Evolutionary conservation across 2,888 invertebrate species (phyloP).

Genomic region (Dastarcus helophoroides): DNA sequence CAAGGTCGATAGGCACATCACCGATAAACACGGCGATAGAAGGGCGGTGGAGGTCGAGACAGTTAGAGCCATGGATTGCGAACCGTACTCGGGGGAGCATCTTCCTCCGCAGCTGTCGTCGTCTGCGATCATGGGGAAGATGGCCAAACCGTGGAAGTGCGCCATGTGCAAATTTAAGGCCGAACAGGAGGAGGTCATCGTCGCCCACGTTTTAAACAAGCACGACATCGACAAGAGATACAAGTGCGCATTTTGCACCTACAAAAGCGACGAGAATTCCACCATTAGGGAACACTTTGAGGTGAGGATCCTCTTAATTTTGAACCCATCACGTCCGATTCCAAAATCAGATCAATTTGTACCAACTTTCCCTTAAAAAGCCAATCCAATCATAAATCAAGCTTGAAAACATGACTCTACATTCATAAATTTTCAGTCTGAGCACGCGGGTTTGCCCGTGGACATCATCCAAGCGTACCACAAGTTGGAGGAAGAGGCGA

Average conservation of each 20-base stretch:
- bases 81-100: constrained; percentile 19
- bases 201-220: constrained; percentile 43
- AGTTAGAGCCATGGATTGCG: constrained; percentile 35
- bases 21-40: constrained; percentile 49
- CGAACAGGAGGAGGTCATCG: constrained; percentile 47
- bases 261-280: constrained; percentile 42
- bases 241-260: constrained; percentile 58
- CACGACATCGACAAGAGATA: constrained; percentile 59
- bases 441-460: no score
- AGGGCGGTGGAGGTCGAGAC: constrained; percentile 38
- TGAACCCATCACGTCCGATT: no score
- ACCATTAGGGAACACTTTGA: constrained; percentile 50
- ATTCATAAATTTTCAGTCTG: no score
- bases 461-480: constrained; percentile 45
- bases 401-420: no score
- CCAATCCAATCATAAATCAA: no score
- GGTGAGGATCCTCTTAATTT: constrained; percentile 13
- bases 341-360: no score
- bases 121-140: constrained; percentile 16
- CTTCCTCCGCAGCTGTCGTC: constrained; percentile 22
- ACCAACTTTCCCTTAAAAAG: no score
- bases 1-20: constrained; percentile 54
- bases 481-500: constrained; percentile 33
- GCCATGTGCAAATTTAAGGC: constrained; percentile 49
- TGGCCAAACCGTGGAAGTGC: constrained; percentile 8